Percentiles rank a stretch among this genome's conserved stretches.
These are phyloP conservation scores for Terrapene triunguis DNA, from an alignment of 2,113 vertebrate species.

Conservation along the genomic window DNA sequence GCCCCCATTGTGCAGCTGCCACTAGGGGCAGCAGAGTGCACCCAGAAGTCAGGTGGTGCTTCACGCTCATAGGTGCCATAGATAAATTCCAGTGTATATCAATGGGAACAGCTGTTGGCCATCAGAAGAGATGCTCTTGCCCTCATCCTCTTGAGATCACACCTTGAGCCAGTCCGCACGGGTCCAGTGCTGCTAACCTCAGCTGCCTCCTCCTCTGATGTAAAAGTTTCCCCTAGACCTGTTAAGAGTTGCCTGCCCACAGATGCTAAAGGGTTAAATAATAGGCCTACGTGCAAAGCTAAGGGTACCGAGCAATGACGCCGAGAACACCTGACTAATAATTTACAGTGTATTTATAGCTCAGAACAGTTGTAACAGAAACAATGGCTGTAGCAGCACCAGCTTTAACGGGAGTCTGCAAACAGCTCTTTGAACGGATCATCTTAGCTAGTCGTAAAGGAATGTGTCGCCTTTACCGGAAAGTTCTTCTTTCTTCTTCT, in stretches of 20 bases:
- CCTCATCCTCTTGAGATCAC: background rate
- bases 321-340: conserved; percentile 54
- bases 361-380: conserved; percentile 37
- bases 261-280: conserved; percentile 27
- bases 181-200: background rate
- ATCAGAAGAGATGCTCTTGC: background rate
- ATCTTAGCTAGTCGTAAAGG: conserved; percentile 30
- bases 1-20: background rate
- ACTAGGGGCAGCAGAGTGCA: background rate
- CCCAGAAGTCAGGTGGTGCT: background rate
- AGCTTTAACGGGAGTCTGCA: conserved; percentile 28
- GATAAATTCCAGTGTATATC: background rate
- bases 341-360: conserved; percentile 44
- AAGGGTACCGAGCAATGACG: background rate
- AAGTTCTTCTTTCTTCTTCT: too few relatives aligned
- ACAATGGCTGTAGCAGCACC: background rate
- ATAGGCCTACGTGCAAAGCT: background rate
- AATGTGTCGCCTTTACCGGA: conserved; percentile 39
- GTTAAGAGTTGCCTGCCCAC: background rate
- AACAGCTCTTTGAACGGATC: background rate
- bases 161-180: background rate
- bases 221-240: background rate
- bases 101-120: background rate
- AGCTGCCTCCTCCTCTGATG: background rate
- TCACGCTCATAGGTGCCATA: background rate